Conservation (phyloP, 2,888 invertebrate species). For the Drosophila macrospina region DNA sequence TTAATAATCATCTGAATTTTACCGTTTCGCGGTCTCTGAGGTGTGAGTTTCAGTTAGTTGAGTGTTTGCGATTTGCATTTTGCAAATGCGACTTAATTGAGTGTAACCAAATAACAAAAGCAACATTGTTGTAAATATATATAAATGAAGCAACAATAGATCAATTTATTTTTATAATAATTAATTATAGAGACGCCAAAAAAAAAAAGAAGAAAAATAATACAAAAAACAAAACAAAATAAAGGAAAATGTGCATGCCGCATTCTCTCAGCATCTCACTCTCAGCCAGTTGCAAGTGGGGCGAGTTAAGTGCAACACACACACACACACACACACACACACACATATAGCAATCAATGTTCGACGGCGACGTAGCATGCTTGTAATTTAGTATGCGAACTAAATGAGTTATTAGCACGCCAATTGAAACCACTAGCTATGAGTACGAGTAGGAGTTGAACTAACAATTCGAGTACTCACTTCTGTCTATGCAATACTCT, state of each 20-base stretch:
- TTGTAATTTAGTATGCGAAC: constrained; percentile 73
- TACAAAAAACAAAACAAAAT: constrained; percentile 45
- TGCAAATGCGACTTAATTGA: constrained; percentile 81
- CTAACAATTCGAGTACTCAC: constrained; percentile 12
- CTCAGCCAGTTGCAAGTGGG: constrained; percentile 21
- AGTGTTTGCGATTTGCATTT: constrained; percentile 70
- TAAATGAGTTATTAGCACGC: constrained; percentile 85
- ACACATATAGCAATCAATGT: constrained; percentile 22
- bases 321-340: constrained; percentile 2
- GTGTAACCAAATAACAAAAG: constrained; percentile 79
- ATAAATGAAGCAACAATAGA: constrained; percentile 81
- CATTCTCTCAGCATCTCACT: constrained; percentile 64
- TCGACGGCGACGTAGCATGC: constrained; percentile 51
- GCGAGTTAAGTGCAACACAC: constrained; percentile 38
- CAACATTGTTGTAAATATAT: constrained; percentile 57
- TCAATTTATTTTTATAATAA: constrained; percentile 81
- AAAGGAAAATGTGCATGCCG: constrained; percentile 31
- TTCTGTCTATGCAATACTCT: constrained; percentile 3
- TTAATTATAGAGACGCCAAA: constrained; percentile 72
- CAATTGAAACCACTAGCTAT: constrained; percentile 77
- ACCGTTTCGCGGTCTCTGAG: constrained; percentile 32
- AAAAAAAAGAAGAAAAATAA: constrained; percentile 51
- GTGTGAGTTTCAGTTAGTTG: constrained; percentile 53
- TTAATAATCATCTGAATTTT: constrained; percentile 34
- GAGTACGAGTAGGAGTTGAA: constrained; percentile 11